Evolutionary conservation across 2,888 invertebrate species (phyloP), one percentile per base, ranked within the genome.

Genomic region (Tetramorium bicarinatum): DNA sequence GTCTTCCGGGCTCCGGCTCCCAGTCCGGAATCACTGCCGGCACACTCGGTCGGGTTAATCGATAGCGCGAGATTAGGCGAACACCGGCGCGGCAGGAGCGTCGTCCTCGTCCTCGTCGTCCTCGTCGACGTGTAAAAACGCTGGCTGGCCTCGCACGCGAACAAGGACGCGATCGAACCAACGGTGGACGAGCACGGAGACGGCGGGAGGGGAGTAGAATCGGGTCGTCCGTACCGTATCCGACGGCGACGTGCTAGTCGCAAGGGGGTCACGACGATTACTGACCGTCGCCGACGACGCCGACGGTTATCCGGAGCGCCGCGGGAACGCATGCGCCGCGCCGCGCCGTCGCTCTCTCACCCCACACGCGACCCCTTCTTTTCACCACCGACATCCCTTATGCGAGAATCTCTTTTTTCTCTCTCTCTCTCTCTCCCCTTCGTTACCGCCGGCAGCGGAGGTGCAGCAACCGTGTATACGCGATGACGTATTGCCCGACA

Each of bases 1-100:
- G 38, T 25, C 25, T 25, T 41, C 47, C 25, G 56, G 8, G 21
- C 59, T 1, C 11, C 49, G 52, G 13, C 18, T 41, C 29, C 29
- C 29, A 81, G 76, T 71, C 3, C 72, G 72, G 79, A 87, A 88
- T 88, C 89, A 87, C 85, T 85, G 89, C 88, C 91, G 91, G 87
- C 87, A 87, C 87, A 87, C 87, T 87, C 88, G 88, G 91, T 91
- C 91, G 64, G 87, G 89, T 89, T 89, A 93, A 93, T 93, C 93
- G 92, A 93, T 93, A 92, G 87, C 87, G 88, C 91, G 89, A 91
- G 92, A 92, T 92, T 91, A 90, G 91, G 87, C 86, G 85, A 84
- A 89, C 54, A 54, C 82, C 83, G 88, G 66, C 59, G 79, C 71
- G 56, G 83, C 29, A 67, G 66, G 25, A 29, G 71, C 41, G 49